These are phyloP conservation scores for human DNA, from an alignment of 2,113 vertebrate genomes.

Conservation along the genomic window DNA sequence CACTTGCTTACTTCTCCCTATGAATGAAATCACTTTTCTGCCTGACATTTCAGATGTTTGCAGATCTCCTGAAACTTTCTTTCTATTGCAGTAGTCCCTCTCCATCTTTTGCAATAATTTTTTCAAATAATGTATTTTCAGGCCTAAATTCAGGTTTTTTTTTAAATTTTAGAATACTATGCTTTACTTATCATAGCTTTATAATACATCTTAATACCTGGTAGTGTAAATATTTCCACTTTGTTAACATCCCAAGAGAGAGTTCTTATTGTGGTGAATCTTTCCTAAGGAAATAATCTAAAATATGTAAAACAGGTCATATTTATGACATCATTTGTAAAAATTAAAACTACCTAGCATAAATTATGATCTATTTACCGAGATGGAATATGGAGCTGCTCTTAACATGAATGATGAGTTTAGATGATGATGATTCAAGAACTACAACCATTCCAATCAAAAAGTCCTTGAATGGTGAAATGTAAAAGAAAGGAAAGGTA, in stretches of 20 bases:
- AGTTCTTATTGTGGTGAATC: slow-evolving; percentile 3
- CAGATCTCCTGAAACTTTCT: neutral
- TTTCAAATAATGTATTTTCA: neutral
- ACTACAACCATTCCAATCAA: neutral
- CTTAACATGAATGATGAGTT: neutral
- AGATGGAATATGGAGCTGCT: neutral
- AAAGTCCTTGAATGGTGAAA: neutral
- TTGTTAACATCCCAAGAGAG: neutral
- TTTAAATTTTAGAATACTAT: neutral
- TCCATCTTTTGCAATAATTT: neutral
- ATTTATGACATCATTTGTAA: neutral
- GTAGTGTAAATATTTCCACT: neutral
- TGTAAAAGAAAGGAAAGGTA: neutral
- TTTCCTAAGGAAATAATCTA: neutral
- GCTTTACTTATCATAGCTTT: neutral
- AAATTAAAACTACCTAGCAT: neutral
- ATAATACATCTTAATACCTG: neutral
- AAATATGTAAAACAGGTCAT: neutral
- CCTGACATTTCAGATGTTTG: neutral
- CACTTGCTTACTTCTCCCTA: neutral
- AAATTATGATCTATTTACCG: neutral
- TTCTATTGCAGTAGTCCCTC: neutral
- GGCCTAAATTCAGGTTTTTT: neutral
- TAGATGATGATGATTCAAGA: neutral
- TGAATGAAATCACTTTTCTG: neutral